phyloP scores from a whole-genome alignment of 2,113 vertebrate genomes.

The Gymnobelideus leadbeateri region DNA sequence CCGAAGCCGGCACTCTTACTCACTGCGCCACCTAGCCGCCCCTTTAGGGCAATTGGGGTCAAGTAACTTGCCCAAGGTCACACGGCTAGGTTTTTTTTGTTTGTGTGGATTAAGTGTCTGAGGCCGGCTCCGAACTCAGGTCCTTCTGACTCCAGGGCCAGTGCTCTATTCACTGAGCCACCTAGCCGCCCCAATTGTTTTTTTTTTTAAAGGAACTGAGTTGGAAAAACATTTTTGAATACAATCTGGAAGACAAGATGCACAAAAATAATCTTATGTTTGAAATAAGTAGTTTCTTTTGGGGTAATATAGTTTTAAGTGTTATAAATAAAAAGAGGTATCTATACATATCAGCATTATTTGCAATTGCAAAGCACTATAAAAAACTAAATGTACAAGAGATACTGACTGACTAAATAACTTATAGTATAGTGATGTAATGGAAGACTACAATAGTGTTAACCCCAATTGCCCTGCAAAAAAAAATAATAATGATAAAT shows the following conservation, averaged over 20 bases:
- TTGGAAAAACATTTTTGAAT: neutral
- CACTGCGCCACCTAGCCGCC: no score
- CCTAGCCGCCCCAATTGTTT: no score
- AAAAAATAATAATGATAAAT: no score
- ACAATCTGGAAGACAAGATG: neutral
- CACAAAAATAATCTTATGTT: neutral
- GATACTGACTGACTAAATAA: neutral
- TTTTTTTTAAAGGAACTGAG: neutral
- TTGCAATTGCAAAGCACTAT: neutral
- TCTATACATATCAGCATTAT: neutral
- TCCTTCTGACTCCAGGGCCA: no score
- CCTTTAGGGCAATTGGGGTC: no score
- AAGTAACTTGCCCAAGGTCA: no score
- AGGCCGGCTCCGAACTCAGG: no score
- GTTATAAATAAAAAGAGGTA: neutral
- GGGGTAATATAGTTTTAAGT: neutral
- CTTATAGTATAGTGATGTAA: neutral
- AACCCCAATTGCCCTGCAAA: no score
- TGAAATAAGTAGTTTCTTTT: neutral
- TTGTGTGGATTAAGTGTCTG: no score
- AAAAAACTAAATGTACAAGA: neutral
- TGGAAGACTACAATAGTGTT: neutral
- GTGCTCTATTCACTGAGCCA: no score
- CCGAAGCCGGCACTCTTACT: no score
- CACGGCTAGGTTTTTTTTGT: no score